A percentile compares a stretch with the other conserved stretches of the same genome.
Evolutionary conservation across 2,888 invertebrate genomes (phyloP).

Genomic region (Buathra laborator): DNA sequence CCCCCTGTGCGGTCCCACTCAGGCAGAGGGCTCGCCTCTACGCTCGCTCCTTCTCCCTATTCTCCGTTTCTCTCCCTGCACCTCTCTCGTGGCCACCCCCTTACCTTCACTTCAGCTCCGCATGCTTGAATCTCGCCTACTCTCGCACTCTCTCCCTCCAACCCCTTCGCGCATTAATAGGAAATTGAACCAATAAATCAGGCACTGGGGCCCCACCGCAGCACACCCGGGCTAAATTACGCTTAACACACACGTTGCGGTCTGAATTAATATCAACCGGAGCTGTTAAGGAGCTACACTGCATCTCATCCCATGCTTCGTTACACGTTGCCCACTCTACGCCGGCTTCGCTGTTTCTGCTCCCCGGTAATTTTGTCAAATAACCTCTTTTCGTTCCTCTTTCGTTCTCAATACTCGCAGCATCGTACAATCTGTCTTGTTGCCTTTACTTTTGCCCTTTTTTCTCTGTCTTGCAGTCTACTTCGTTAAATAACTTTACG

Average conservation of each 20-base stretch:
- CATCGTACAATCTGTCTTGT: not conserved
- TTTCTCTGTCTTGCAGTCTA: not conserved
- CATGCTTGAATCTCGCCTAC: slow-evolving; percentile 17
- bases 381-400: not conserved
- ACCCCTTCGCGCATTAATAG: slow-evolving; percentile 63
- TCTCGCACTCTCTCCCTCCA: not conserved
- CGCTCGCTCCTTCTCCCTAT: slow-evolving; percentile 11
- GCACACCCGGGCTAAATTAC: slow-evolving; percentile 65
- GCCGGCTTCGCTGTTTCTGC: not conserved
- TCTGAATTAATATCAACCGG: slow-evolving; percentile 66
- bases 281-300: slow-evolving; percentile 63
- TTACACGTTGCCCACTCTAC: slow-evolving; percentile 43
- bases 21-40: slow-evolving; percentile 18
- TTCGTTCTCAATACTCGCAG: not conserved
- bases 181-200: slow-evolving; percentile 69
- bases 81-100: slow-evolving; percentile 10
- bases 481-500: slow-evolving; percentile 18
- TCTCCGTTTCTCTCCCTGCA: slow-evolving; percentile 23
- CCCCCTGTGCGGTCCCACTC: slow-evolving; percentile 38
- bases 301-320: slow-evolving; percentile 65
- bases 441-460: slow-evolving; percentile 3
- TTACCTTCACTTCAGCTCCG: not conserved
- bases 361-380: not conserved
- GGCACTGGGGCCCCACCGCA: slow-evolving; percentile 63
- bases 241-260: slow-evolving; percentile 66